Conservation (phyloP, 2,113 vertebrate species). For the Bothrops jararaca region DNA sequence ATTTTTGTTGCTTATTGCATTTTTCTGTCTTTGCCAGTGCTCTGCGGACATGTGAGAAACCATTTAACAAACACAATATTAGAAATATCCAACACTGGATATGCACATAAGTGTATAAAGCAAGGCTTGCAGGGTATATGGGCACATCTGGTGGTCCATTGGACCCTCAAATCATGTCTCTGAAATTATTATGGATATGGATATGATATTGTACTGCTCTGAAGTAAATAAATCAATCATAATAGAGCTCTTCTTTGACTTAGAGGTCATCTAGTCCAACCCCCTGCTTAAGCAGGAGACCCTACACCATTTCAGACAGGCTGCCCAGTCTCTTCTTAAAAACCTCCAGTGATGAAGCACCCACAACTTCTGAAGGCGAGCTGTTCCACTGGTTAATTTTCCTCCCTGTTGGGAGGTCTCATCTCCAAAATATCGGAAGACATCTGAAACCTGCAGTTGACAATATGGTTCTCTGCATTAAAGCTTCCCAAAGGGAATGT, state of each 20-base stretch:
- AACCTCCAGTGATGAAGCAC: neutral
- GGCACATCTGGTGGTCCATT: neutral
- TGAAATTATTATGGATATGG: neutral
- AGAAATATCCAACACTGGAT: neutral
- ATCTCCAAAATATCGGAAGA: neutral
- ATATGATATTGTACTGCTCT: neutral
- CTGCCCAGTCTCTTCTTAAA: neutral
- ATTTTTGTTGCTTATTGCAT: conserved; percentile 35
- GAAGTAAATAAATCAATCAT: neutral
- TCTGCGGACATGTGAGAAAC: neutral
- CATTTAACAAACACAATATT: neutral
- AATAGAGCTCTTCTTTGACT: too few species aligned
- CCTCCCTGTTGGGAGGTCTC: neutral
- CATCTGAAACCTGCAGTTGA: neutral
- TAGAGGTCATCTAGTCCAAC: neutral
- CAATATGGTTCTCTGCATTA: neutral
- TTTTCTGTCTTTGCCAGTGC: conserved; percentile 12
- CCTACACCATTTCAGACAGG: neutral
- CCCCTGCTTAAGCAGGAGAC: neutral
- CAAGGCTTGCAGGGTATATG: neutral
- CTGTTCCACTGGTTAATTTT: neutral
- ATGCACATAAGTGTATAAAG: neutral
- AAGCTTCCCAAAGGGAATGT: neutral
- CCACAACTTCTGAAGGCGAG: neutral
- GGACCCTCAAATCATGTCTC: neutral